These are phyloP conservation scores for Anoplolepis gracilipes DNA, from an alignment of 1,140 invertebrate species.

Conservation along the genomic window DNA sequence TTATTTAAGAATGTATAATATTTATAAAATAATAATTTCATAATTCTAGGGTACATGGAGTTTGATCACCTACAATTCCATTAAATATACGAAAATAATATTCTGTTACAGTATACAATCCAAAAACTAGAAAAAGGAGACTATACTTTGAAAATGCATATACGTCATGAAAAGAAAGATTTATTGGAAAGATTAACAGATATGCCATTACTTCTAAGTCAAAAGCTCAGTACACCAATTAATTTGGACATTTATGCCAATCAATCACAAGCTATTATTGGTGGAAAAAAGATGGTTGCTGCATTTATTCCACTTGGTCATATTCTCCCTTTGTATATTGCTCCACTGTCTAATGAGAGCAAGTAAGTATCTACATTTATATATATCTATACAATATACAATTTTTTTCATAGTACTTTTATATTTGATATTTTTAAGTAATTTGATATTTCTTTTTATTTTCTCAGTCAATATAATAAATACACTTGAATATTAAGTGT, in stretches of 20 bases:
- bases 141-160: constrained; percentile 93
- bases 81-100: constrained; percentile 12
- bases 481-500: constrained; percentile 16
- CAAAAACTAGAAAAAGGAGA: constrained; percentile 98
- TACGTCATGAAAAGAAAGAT: constrained; percentile 95
- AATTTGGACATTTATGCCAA: constrained; percentile 92
- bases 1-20: not conserved
- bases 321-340: constrained; percentile 91
- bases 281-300: constrained; percentile 92
- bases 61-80: no score
- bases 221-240: constrained; percentile 91
- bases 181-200: constrained; percentile 94
- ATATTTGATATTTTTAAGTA: not conserved
- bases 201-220: constrained; percentile 90
- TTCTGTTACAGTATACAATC: constrained; percentile 89
- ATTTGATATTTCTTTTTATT: constrained; percentile 35
- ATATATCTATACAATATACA: not conserved
- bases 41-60: not conserved
- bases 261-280: constrained; percentile 88
- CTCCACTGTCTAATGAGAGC: constrained; percentile 89
- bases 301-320: constrained; percentile 88
- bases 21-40: not conserved
- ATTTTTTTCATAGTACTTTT: not conserved
- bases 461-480: not conserved
- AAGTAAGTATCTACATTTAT: constrained; percentile 87